Percentiles rank a stretch among this genome's conserved stretches.
phyloP scores from a whole-genome alignment of 2,113 vertebrate genomes.

The Telmatochromis sp. region DNA sequence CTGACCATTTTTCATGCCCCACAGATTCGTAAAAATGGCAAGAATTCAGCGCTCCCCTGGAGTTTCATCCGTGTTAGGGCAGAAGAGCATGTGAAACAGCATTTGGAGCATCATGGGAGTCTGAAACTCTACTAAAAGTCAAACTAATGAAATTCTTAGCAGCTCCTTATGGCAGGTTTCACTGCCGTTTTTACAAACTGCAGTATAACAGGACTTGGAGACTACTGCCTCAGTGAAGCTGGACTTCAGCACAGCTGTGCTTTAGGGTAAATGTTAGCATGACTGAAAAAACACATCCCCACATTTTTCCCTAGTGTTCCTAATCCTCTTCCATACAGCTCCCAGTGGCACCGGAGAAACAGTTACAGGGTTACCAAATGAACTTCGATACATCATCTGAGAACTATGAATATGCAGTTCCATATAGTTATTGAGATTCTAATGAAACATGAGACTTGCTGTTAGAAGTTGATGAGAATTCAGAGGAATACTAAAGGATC shows the following conservation, averaged over 20 bases:
- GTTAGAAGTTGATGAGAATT: neutral
- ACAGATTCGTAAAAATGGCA: neutral
- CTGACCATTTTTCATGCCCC: neutral
- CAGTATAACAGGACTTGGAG: neutral
- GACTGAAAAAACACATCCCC: neutral
- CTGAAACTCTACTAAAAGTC: conserved; percentile 10
- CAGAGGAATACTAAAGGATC: neutral
- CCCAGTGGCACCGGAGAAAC: neutral
- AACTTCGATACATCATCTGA: neutral
- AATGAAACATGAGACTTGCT: neutral
- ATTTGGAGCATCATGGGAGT: neutral
- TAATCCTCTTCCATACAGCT: neutral
- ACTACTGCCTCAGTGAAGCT: neutral
- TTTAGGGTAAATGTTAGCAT: neutral
- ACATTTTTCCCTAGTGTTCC: neutral
- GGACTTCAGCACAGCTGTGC: neutral
- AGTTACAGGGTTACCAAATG: neutral
- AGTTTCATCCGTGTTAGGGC: neutral
- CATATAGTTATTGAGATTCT: neutral
- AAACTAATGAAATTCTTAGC: conserved; percentile 10
- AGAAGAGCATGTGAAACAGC: neutral
- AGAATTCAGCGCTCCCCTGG: neutral
- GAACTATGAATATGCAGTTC: neutral
- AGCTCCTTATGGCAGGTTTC: neutral
- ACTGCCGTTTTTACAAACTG: neutral